These are phyloP conservation scores for Armadillidium nasatum DNA, from an alignment of 1,140 invertebrate genomes.

Conservation along the genomic window DNA sequence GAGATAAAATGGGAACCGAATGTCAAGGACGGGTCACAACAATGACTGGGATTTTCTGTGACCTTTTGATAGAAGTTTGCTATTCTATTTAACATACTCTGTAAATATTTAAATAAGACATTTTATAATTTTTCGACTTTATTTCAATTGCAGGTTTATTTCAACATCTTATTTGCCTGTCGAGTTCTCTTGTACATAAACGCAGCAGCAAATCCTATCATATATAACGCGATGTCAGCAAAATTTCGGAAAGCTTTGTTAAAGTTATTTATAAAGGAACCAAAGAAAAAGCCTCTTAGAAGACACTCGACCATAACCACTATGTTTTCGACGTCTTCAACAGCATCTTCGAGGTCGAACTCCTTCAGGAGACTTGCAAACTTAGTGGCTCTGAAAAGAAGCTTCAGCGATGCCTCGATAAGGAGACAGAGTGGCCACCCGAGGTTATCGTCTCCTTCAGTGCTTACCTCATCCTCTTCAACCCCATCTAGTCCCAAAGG, in stretches of 20 bases:
- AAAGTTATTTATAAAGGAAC: neutral
- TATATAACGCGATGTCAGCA: constrained; percentile 82
- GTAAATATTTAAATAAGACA: neutral
- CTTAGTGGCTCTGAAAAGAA: neutral
- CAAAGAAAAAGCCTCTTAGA: neutral
- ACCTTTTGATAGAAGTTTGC: too few relatives aligned
- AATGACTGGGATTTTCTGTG: too few relatives aligned
- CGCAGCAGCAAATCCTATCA: constrained; percentile 80
- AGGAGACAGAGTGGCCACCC: neutral
- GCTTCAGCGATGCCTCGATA: neutral
- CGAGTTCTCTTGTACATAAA: constrained; percentile 83
- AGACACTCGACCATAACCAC: neutral
- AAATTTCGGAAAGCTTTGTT: constrained; percentile 77
- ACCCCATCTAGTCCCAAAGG: neutral
- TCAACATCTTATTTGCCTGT: constrained; percentile 75
- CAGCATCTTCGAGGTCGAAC: neutral
- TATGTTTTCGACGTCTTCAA: neutral
- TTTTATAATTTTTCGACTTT: neutral
- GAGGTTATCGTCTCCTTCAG: neutral
- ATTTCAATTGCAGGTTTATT: constrained; percentile 67
- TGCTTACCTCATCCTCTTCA: neutral
- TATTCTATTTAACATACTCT: neutral
- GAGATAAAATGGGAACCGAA: too few relatives aligned
- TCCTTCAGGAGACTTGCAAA: neutral
- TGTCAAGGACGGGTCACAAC: too few relatives aligned